Evolutionary conservation across 1,140 invertebrate species (phyloP).

Genomic region (Euwallacea fornicatus): DNA sequence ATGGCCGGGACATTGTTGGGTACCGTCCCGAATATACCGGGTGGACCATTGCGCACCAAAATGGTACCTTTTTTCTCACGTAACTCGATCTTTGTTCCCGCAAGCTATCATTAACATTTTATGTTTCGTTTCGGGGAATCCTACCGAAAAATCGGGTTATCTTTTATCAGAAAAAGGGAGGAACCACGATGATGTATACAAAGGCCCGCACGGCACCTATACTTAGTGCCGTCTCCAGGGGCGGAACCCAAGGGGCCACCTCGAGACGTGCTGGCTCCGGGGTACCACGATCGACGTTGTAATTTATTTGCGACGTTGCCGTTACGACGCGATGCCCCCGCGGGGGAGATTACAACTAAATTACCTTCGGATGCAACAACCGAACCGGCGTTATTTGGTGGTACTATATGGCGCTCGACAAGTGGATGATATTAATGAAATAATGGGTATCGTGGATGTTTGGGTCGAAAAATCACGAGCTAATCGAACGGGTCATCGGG

Average conservation of each 20-base stretch:
- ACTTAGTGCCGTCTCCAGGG: conserved; percentile 47
- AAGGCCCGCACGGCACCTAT: conserved; percentile 38
- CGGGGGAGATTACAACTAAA: conserved; percentile 1
- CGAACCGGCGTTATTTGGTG: no score
- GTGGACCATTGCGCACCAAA: not conserved
- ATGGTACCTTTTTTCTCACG: not conserved
- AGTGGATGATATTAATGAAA: conserved; percentile 18
- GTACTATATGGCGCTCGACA: not conserved
- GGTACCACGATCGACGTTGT: conserved; percentile 16
- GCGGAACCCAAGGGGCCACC: conserved; percentile 44
- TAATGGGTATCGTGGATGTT: conserved; percentile 29
- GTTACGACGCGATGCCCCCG: not conserved
- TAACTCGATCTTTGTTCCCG: conserved; percentile 19
- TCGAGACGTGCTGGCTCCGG: conserved; percentile 39
- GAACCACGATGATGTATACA: conserved; percentile 38
- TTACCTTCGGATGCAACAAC: no score
- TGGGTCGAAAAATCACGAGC: conserved; percentile 26
- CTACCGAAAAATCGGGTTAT: conserved; percentile 31
- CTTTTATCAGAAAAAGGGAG: conserved; percentile 29
- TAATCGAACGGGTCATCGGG: conserved; percentile 31
- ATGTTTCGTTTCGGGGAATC: conserved; percentile 22
- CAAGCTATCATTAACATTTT: conserved; percentile 30
- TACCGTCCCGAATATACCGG: not conserved
- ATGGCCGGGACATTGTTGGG: not conserved
- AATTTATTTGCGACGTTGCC: conserved; percentile 31